These are phyloP conservation scores for Chelonus insularis DNA, from an alignment of 1,140 invertebrate genomes.

Conservation along the genomic window DNA sequence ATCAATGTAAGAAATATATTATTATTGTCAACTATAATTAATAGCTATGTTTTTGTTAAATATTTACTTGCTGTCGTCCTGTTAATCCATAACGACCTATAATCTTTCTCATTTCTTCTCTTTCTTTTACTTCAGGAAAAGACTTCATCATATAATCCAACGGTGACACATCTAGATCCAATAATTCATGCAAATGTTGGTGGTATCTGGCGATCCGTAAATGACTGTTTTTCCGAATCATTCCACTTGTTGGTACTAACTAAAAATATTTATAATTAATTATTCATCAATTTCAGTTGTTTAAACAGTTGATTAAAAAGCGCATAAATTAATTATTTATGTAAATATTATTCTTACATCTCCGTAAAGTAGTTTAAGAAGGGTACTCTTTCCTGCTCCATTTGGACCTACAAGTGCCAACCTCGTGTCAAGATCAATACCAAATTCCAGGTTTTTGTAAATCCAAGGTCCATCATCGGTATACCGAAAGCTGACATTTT, in stretches of 20 bases:
- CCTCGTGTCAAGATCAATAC: slow-evolving; percentile 97
- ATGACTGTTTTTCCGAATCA: slow-evolving; percentile 98
- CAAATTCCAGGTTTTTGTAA: slow-evolving; percentile 98
- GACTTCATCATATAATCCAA: slow-evolving; percentile 98
- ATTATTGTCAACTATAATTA: too few species aligned
- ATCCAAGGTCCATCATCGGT: slow-evolving; percentile 86
- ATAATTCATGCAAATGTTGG: slow-evolving; percentile 95
- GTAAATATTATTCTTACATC: slow-evolving; percentile 75
- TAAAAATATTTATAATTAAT: slow-evolving; percentile 50
- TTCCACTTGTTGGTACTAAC: slow-evolving; percentile 91
- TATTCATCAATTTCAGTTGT: not conserved
- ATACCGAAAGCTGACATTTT: slow-evolving; percentile 96
- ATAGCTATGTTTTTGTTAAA: too few species aligned
- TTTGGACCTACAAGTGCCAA: slow-evolving; percentile 98
- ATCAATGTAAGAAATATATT: slow-evolving; percentile 14
- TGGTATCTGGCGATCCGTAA: slow-evolving; percentile 96
- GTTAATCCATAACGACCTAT: slow-evolving; percentile 97
- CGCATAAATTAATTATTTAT: not conserved
- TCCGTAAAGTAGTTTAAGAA: slow-evolving; percentile 93
- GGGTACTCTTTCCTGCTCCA: slow-evolving; percentile 97
- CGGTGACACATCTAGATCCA: slow-evolving; percentile 93
- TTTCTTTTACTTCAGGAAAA: slow-evolving; percentile 97
- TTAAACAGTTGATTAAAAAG: not conserved
- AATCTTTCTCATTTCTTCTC: slow-evolving; percentile 99
- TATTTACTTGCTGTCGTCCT: slow-evolving; percentile 92